Base-by-base conservation (phyloP, 2,113 vertebrate genomes). In the Pycnonotus jocosus region DNA sequence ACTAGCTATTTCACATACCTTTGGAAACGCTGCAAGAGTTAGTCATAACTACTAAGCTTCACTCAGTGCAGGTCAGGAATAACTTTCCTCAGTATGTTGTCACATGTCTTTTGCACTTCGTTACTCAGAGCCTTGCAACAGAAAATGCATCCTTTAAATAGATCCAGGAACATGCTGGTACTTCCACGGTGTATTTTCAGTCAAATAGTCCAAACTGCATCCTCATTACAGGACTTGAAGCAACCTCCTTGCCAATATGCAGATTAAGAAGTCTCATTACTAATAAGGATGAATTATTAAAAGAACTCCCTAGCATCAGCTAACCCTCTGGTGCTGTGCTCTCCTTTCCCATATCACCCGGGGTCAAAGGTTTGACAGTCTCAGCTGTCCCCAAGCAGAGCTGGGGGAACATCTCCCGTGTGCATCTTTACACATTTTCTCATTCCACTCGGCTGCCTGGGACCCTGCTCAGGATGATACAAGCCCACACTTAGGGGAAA, bases 11-110 rank as follows among this genome's bases (percentile, higher is more conserved):
- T 35, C 53, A 31, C 31, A 30, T 27, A n/a, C 25, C 44, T 70
- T 61, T 37, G 31, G 40, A 86, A 86, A 68, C 1, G 1, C 38
- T 72, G 38, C n/a, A 56, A 56, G 40, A 72, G 27, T 53, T 57
- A 62, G 61, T 78, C 70, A 93, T 38, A 92, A 54, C 35, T 54
- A 66, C 33, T 66, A 58, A 93, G 42, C 54, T 81, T 83, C 71
- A 54, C 33, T 8, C 35, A 70, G 16, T 3, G 6, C n/a, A 77
- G 85, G 42, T 42, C 53, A 69, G 37, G 20, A 90, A 76, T 23
- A 68, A 37, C 38, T 82, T 65, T 16, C 60, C 61, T 38, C 6
- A 0, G 44, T 30, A 20, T 17, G 13, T 16, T 48, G 40, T 42
- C 16, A 3, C 28, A 27, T 27, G 17, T 37, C 31, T 80, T 61